phyloP scores from a whole-genome alignment of 2,113 vertebrate genomes.

The Phycodurus eques region DNA sequence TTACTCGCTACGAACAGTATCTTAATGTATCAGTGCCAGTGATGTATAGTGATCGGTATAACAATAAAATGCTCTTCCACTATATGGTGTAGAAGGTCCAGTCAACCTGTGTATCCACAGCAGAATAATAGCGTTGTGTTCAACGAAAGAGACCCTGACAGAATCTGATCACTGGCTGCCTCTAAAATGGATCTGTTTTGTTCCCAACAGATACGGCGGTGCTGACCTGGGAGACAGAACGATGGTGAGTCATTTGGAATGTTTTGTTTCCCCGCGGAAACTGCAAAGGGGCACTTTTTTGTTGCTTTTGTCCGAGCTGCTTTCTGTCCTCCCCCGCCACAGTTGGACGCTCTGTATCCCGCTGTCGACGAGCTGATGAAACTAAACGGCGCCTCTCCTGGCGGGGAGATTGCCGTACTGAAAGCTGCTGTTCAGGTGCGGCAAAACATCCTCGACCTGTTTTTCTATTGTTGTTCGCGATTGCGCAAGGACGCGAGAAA shows the following conservation, averaged over 20 bases:
- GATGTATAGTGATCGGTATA: no score
- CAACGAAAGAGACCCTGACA: not conserved
- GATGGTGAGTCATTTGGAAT: slow-evolving; percentile 43
- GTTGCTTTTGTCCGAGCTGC: not conserved
- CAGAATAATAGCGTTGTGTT: not conserved
- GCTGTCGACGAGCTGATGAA: slow-evolving; percentile 77
- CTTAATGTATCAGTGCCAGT: no score
- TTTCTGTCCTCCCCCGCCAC: not conserved
- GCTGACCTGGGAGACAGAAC: slow-evolving; percentile 67
- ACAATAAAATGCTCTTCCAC: no score
- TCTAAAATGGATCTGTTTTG: not conserved
- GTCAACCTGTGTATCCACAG: not conserved
- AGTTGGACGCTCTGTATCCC: slow-evolving; percentile 90
- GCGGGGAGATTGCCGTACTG: slow-evolving; percentile 67
- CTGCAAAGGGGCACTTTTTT: not conserved
- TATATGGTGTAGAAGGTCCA: no score
- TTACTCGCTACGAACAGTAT: no score
- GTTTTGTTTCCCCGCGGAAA: not conserved
- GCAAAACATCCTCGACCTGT: not conserved
- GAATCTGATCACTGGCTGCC: not conserved
- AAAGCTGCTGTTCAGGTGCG: slow-evolving; percentile 78
- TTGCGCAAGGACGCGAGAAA: not conserved
- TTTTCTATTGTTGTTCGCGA: no score
- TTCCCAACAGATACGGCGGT: slow-evolving; percentile 51
- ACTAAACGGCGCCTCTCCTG: slow-evolving; percentile 63